Base-by-base conservation (phyloP, 2,888 invertebrate species). In the Tethea ocularis region DNA sequence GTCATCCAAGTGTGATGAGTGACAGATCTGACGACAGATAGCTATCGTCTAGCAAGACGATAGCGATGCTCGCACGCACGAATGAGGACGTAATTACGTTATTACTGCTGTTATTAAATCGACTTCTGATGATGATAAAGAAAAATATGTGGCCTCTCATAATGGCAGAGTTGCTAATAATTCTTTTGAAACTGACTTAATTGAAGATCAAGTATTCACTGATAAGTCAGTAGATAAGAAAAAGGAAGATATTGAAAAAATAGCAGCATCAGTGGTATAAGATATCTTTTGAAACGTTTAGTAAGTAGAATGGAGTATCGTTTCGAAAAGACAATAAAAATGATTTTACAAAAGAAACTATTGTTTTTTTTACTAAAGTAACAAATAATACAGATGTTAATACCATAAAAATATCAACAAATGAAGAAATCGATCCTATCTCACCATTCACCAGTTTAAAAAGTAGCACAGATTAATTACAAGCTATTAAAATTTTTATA, bases 1-100 rank as follows among this genome's bases (percentile, higher is more conserved):
- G 75, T 82, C 84, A 82, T 78, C 85, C 81, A 75, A 79, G 78
- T 82, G 81, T 78, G 77, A 62, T 67, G 72, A 68, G 78, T 68
- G 84, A 84, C 84, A 79, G 84, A 85, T 84, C 64, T 66, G 59
- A 60, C 57, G 56, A 56, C 57, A 58, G 33, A 56, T 5, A 64
- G 67, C 67, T 66, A 66, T 57, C 51, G 62, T 66, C 67, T 67
- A 70, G 69, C 68, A 65, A 68, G 57, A 59, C 41, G 63, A 57
- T 54, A 33, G 61, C 51, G 57, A 56, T 55, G 61, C 64, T 59
- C 61, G 56, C 66, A 63, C 69, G 66, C 68, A 67, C 68, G 70
- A 64, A 64, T 69, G 57, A 65, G 63, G 69, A 29, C 54, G 61
- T 64, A 62, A 75, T 78, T 80, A 75, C 59, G 59, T 58, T 54